These are phyloP conservation scores for Biston stratarius DNA, from an alignment of 2,888 invertebrate species.

Conservation along the genomic window DNA sequence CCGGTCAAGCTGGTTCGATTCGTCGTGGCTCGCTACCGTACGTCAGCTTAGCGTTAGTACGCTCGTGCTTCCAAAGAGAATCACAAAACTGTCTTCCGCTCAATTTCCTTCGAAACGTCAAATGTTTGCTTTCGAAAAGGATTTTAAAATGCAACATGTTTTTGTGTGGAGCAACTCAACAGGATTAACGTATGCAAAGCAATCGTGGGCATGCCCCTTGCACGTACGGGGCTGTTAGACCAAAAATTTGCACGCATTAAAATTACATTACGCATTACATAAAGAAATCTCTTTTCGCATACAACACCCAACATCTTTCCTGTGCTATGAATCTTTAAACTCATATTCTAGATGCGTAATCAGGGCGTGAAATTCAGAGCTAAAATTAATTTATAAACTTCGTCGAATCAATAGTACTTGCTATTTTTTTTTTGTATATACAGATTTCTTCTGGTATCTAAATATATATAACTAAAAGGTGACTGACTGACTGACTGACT, in stretches of 20 bases:
- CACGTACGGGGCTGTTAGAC: conserved; percentile 52
- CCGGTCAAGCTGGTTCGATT: conserved; percentile 52
- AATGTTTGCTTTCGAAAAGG: conserved; percentile 81
- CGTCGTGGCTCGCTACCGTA: conserved; percentile 59
- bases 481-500: too few species aligned
- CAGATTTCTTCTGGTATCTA: too few species aligned
- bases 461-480: too few species aligned
- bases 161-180: conserved; percentile 68
- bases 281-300: not conserved
- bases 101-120: conserved; percentile 82
- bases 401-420: too few species aligned
- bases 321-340: too few species aligned
- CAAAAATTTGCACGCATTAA: conserved; percentile 47
- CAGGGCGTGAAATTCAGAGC: too few species aligned
- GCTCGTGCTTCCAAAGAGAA: conserved; percentile 57
- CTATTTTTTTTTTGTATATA: too few species aligned
- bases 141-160: conserved; percentile 85
- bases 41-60: conserved; percentile 62
- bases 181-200: conserved; percentile 81
- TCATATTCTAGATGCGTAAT: too few species aligned
- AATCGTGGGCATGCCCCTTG: conserved; percentile 50
- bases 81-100: conserved; percentile 74
- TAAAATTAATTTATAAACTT: too few species aligned
- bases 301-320: too few species aligned
- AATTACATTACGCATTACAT: too few species aligned